Evolutionary conservation across 2,797 vertebrate species (phyloP).

Genomic region (Sardinella longiceps): DNA sequence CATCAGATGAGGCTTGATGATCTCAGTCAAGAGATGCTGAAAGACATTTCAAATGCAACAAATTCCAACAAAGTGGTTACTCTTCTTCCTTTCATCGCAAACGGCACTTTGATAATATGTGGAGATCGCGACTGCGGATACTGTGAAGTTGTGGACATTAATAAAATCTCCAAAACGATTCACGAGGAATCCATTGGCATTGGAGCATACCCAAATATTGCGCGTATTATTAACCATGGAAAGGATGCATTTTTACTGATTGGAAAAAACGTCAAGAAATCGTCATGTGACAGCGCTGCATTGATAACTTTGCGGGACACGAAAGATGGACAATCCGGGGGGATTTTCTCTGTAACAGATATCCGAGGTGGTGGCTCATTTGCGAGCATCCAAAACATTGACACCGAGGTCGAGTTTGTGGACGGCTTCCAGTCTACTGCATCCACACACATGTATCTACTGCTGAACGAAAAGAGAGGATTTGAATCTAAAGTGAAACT

Average conservation of each 20-base stretch:
- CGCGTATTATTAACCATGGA: constrained; percentile 48
- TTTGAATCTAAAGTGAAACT: constrained; percentile 43
- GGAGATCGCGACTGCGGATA: constrained; percentile 54
- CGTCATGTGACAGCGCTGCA: fast-evolving
- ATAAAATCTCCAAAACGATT: constrained; percentile 56
- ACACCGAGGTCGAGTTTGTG: constrained; percentile 52
- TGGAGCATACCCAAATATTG: constrained; percentile 40
- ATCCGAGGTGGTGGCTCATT: fast-evolving
- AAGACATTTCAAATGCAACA: constrained; percentile 30
- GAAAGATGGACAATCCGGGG: fast-evolving
- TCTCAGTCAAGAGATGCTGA: constrained; percentile 57
- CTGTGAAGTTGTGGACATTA: constrained; percentile 67
- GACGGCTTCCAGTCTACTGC: constrained; percentile 66
- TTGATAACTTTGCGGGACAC: constrained; percentile 48
- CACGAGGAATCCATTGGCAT: constrained; percentile 37
- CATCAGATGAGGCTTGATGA: constrained; percentile 78
- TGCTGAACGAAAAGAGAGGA: constrained; percentile 54
- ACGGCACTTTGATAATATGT: constrained; percentile 61
- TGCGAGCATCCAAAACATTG: fast-evolving
- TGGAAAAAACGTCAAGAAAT: background rate
- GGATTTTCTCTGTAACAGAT: constrained; percentile 43
- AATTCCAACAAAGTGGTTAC: constrained; percentile 48
- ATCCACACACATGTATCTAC: constrained; percentile 47
- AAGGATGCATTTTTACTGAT: constrained; percentile 55
- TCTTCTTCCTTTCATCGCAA: constrained; percentile 58